A percentile compares a stretch with the other conserved stretches of the same genome.
Conservation (phyloP, 1,140 invertebrate species). For the Tribolium madens region DNA sequence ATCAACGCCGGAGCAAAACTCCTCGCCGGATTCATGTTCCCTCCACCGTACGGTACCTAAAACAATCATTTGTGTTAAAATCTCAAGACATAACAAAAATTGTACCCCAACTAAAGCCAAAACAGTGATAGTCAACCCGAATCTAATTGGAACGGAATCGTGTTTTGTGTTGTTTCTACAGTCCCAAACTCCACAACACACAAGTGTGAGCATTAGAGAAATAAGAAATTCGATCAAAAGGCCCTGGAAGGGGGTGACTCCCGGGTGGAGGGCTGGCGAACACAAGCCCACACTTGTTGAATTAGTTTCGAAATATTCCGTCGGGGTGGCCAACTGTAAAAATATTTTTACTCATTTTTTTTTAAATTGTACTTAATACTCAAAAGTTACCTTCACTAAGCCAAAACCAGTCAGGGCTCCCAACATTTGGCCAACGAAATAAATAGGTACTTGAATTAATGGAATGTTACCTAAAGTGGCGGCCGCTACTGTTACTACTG, state of each 20-base stretch:
- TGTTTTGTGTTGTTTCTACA: constrained; percentile 69
- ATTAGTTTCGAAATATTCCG: constrained; percentile 54
- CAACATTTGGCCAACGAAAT: constrained; percentile 77
- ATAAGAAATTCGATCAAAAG: constrained; percentile 72
- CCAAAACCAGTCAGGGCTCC: constrained; percentile 79
- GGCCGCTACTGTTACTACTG: constrained; percentile 79
- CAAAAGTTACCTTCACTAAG: constrained; percentile 69
- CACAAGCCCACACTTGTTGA: constrained; percentile 54
- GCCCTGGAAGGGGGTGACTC: constrained; percentile 63
- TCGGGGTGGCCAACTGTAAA: constrained; percentile 67
- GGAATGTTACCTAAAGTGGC: constrained; percentile 75
- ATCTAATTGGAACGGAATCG: constrained; percentile 73
- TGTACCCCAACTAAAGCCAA: constrained; percentile 72
- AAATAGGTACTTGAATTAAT: constrained; percentile 75
- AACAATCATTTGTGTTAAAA: not conserved
- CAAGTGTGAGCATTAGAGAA: constrained; percentile 71
- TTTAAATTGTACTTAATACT: not conserved
- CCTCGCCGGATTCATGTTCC: constrained; percentile 86
- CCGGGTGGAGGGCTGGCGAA: constrained; percentile 53
- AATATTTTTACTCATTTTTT: no score
- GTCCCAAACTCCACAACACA: constrained; percentile 77
- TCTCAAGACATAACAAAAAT: not conserved
- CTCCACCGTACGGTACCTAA: constrained; percentile 81
- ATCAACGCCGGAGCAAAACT: constrained; percentile 82
- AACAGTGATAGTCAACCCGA: constrained; percentile 73